Evolutionary conservation across 2,113 vertebrate species (phyloP).

Genomic region (Macroglossus sobrinus): DNA sequence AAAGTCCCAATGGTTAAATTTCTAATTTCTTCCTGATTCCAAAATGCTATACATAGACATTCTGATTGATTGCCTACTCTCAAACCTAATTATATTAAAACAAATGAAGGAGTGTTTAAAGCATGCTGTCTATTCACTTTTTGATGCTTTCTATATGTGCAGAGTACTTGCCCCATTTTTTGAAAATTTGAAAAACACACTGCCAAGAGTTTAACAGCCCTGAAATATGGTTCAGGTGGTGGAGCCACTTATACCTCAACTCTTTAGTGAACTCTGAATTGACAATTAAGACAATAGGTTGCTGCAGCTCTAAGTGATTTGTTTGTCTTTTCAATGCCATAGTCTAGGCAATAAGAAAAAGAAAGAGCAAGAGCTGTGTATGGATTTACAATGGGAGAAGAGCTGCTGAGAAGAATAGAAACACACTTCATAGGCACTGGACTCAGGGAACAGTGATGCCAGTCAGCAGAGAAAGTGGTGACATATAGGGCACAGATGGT

Average conservation of each 20-base stretch:
- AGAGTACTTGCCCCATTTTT: not conserved
- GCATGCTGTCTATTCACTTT: not conserved
- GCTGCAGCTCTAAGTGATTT: not conserved
- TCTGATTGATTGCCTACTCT: not conserved
- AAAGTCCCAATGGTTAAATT: not conserved
- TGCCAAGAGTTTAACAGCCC: slow-evolving; percentile 7
- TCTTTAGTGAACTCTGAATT: not conserved
- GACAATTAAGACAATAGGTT: not conserved
- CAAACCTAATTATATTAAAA: slow-evolving; percentile 8
- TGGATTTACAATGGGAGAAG: not conserved
- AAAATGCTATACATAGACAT: slow-evolving; percentile 35
- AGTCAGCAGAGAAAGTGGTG: not conserved
- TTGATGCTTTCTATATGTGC: not conserved
- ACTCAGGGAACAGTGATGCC: not conserved
- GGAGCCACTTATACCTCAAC: not conserved
- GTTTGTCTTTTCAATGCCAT: slow-evolving; percentile 9
- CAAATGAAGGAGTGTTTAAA: slow-evolving; percentile 28
- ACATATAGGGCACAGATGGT: not conserved
- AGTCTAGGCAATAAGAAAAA: not conserved
- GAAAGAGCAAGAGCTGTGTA: not conserved
- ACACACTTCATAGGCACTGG: not conserved
- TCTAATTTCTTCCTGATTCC: slow-evolving; percentile 43
- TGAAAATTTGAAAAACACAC: slow-evolving; percentile 10
- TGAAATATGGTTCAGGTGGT: not conserved
- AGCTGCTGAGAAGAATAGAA: not conserved